Evolutionary conservation across 2,888 invertebrate genomes (phyloP), one percentile per base, ranked within the genome.

Genomic region (Ferdinandea cuprea): DNA sequence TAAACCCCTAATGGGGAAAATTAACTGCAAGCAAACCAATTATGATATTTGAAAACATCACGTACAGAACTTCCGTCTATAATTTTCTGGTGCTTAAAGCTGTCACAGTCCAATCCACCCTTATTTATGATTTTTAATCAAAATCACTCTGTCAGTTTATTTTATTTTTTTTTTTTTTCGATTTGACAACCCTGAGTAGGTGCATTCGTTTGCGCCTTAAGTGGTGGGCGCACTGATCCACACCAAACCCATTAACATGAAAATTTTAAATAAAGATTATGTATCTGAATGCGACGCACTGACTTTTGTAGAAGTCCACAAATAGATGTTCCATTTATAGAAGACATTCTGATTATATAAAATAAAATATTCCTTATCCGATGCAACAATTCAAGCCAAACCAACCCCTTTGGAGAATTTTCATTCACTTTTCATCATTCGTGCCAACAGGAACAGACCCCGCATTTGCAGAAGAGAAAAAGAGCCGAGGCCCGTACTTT

Each of bases 361-460:
- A 71, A 42, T 65, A 74, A 71, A 42, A 19, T 19, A 21, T 44
- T 44, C 30, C 25, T 48, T 13, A 48, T 65, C 59, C 40, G 40
- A 61, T 81, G 63, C 71, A 71, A 71, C 76, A 71, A 81, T 74
- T 50, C 59, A 25, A 56, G 50, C 25, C 25, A 61, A 2, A 54
- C 25, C 50, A 81, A 63, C 71, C 76, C 76, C 76, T 81, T 76
- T 65, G 25, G 56, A 77, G 71, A 77, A 77, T 72, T 52, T 78
- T 83, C 77, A 77, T 66, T 77, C 81, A 77, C 54, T 77, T n/a
- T n/a, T n/a, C n/a, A n/a, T n/a, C n/a, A n/a, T n/a, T n/a, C 37
- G 61, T 48, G 65, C 44, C 28, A 19, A 46, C 21, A 11, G 13
- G 13, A 19, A 4, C 8, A 8, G 11, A 30, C 8, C 6, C 2